Evolutionary conservation across 2,113 vertebrate genomes (phyloP).

Genomic region (Trichomycterus rosablanca): DNA sequence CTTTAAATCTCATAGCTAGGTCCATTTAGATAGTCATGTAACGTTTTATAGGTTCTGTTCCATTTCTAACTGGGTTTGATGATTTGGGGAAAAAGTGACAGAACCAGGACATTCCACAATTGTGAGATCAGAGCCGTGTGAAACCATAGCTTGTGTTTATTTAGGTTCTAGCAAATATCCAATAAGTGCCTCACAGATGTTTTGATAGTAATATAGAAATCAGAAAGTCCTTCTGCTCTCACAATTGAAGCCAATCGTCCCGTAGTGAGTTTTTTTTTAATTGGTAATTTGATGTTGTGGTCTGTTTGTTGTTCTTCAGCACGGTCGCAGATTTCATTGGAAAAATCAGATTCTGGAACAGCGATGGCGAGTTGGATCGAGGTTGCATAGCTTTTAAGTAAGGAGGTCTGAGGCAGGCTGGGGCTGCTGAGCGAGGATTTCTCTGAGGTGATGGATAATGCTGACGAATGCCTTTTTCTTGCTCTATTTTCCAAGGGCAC

Average conservation of each 20-base stretch:
- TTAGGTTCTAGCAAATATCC: conserved; percentile 50
- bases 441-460: conserved; percentile 40
- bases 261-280: conserved; percentile 14
- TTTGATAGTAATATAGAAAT: conserved; percentile 54
- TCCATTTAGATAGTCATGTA: conserved; percentile 36
- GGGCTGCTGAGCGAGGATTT: conserved; percentile 41
- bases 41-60: conserved; percentile 25
- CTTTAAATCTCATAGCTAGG: conserved; percentile 62
- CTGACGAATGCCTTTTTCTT: conserved; percentile 29
- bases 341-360: conserved; percentile 47
- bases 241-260: conserved; percentile 25
- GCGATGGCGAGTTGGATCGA: conserved; percentile 23
- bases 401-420: conserved; percentile 40
- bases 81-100: conserved; percentile 41
- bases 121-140: conserved; percentile 49
- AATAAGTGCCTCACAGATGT: conserved; percentile 49
- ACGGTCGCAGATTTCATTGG: conserved; percentile 51
- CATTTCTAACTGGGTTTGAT: conserved; percentile 40
- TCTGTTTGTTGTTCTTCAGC: conserved; percentile 52
- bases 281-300: conserved; percentile 48
- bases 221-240: conserved; percentile 38
- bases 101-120: conserved; percentile 40
- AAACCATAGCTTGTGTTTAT: conserved; percentile 57
- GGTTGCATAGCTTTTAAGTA: conserved; percentile 29
- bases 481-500: conserved; percentile 6